A percentile compares a stretch with the other conserved stretches of the same genome.
These are phyloP conservation scores for Perdix hodgsoniae DNA, from an alignment of 2,797 vertebrate genomes.

Conservation along the genomic window DNA sequence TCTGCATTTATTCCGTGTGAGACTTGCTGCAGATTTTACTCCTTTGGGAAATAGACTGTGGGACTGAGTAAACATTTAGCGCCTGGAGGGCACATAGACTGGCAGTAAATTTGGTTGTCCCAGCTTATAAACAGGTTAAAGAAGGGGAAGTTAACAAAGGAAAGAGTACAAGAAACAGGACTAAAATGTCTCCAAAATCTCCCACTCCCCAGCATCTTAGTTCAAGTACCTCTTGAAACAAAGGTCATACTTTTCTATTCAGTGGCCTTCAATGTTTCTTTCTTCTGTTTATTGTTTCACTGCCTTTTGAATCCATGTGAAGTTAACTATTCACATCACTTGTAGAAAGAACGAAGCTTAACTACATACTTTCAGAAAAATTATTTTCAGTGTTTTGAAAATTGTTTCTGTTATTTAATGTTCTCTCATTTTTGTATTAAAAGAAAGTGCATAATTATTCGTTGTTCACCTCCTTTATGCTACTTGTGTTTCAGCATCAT, in stretches of 20 bases:
- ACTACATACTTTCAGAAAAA: background rate
- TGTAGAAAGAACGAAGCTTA: background rate
- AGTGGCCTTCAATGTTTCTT: background rate
- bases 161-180: background rate
- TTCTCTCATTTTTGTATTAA: background rate
- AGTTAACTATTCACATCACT: background rate
- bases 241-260: background rate
- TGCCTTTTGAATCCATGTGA: background rate
- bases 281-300: background rate
- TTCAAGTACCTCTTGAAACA: background rate
- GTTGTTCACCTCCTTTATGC: background rate
- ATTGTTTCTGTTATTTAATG: background rate
- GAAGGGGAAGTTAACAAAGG: background rate
- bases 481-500: background rate
- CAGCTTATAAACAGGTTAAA: background rate
- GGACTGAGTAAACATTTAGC: background rate
- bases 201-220: background rate
- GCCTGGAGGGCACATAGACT: background rate
- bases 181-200: background rate
- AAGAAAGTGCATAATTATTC: background rate
- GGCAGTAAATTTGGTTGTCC: background rate
- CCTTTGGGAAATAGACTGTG: background rate
- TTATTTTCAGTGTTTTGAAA: background rate
- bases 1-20: background rate
- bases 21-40: background rate